phyloP scores from a whole-genome alignment of 2,888 invertebrate species.

The Cynaeus angustus region DNA sequence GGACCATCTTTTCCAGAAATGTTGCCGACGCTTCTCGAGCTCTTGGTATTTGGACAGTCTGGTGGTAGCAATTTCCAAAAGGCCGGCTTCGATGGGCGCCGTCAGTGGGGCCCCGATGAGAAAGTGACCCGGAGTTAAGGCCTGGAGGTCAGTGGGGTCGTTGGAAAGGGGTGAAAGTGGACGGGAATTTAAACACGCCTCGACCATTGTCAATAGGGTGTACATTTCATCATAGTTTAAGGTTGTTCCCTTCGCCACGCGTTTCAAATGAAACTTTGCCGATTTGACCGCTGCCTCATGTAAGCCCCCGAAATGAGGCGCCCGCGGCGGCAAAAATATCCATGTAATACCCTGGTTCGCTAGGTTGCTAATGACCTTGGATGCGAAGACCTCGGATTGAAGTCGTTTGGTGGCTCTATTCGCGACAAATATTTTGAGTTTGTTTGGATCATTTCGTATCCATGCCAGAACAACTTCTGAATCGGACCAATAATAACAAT shows the following conservation, averaged over 20 bases:
- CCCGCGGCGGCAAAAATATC: constrained; percentile 12
- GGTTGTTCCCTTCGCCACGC: neutral
- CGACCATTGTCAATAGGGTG: constrained; percentile 58
- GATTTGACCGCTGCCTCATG: constrained; percentile 15
- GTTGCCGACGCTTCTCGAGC: constrained; percentile 54
- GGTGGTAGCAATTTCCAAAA: constrained; percentile 45
- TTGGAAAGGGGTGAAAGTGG: constrained; percentile 58
- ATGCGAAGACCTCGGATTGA: neutral
- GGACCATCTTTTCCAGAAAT: constrained; percentile 56
- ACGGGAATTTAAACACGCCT: constrained; percentile 61
- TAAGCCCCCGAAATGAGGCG: constrained; percentile 5
- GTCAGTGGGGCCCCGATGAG: constrained; percentile 52
- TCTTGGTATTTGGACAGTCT: constrained; percentile 55
- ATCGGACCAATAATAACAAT: constrained; percentile 53
- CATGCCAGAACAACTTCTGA: constrained; percentile 54
- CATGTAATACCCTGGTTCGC: constrained; percentile 20
- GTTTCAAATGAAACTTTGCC: constrained; percentile 24
- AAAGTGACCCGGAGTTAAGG: constrained; percentile 60
- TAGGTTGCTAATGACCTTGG: neutral
- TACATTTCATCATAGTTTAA: constrained; percentile 48
- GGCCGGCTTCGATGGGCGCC: constrained; percentile 48
- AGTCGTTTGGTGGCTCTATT: constrained; percentile 50
- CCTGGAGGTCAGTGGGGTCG: constrained; percentile 57
- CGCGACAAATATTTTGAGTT: constrained; percentile 50
- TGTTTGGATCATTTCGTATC: constrained; percentile 45